These are phyloP conservation scores for Pteropus alecto DNA, from an alignment of 2,113 vertebrate genomes.

Conservation along the genomic window DNA sequence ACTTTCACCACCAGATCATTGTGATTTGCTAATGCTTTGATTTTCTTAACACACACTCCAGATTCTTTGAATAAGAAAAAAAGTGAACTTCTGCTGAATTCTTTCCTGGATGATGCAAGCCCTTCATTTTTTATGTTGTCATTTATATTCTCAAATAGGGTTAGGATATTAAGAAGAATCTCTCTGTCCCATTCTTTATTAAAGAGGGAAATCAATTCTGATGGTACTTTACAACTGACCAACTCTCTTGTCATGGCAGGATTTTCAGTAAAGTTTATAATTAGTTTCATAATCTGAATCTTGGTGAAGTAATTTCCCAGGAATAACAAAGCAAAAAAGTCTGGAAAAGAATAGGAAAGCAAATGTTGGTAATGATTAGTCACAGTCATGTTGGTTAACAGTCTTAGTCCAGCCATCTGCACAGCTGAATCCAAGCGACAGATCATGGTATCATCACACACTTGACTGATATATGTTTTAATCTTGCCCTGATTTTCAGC, in stretches of 20 bases:
- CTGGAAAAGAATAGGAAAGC: slow-evolving; percentile 87
- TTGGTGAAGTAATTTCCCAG: slow-evolving; percentile 90
- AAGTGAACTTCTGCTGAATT: slow-evolving; percentile 74
- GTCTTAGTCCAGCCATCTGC: slow-evolving; percentile 91
- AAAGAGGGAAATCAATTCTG: slow-evolving; percentile 76
- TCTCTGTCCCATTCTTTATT: slow-evolving; percentile 77
- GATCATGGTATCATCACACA: slow-evolving; percentile 88
- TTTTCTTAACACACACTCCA: slow-evolving; percentile 76
- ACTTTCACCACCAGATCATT: slow-evolving; percentile 76
- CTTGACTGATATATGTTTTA: slow-evolving; percentile 88
- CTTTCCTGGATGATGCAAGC: slow-evolving; percentile 69
- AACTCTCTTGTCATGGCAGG: slow-evolving; percentile 76
- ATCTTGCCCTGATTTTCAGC: slow-evolving; percentile 75
- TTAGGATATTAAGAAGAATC: slow-evolving; percentile 77
- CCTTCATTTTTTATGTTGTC: slow-evolving; percentile 76
- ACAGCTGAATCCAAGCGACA: slow-evolving; percentile 93
- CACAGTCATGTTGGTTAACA: slow-evolving; percentile 96
- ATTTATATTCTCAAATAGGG: slow-evolving; percentile 76
- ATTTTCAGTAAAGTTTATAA: slow-evolving; percentile 78
- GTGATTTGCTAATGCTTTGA: slow-evolving; percentile 73
- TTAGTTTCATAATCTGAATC: slow-evolving; percentile 84
- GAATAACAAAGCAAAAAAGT: slow-evolving; percentile 89
- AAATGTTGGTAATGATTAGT: slow-evolving; percentile 91
- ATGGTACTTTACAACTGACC: slow-evolving; percentile 76
- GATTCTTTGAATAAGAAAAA: slow-evolving; percentile 78